Percentiles rank a stretch among this genome's conserved stretches.
Evolutionary conservation across 1,140 invertebrate genomes (phyloP).

Genomic region (Drosophila repleta): DNA sequence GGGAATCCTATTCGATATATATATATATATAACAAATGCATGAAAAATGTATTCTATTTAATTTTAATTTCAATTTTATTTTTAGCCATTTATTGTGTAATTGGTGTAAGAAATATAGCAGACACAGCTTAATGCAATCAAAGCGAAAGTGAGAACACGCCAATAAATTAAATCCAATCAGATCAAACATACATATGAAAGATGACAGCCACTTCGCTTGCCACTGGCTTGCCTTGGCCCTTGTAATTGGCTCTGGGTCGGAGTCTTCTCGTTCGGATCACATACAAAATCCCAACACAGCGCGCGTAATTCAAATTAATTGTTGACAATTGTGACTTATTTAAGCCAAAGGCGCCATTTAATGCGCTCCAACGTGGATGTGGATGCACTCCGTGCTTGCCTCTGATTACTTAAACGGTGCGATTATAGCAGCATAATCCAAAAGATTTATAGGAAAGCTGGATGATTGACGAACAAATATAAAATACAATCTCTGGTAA

Average conservation of each 20-base stretch:
- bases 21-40: no score
- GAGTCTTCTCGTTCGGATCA: constrained; percentile 53
- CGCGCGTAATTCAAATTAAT: constrained; percentile 79
- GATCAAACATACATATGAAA: constrained; percentile 33
- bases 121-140: constrained; percentile 65
- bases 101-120: constrained; percentile 19
- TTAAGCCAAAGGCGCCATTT: constrained; percentile 73
- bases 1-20: no score
- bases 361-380: constrained; percentile 36
- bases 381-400: neutral
- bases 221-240: constrained; percentile 40
- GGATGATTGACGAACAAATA: no score
- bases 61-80: no score
- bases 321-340: constrained; percentile 72
- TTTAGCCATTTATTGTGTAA: neutral
- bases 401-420: constrained; percentile 38
- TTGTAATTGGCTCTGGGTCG: constrained; percentile 66
- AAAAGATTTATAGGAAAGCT: neutral
- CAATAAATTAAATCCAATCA: constrained; percentile 76
- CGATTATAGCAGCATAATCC: constrained; percentile 23
- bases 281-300: constrained; percentile 70
- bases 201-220: constrained; percentile 56
- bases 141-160: constrained; percentile 74
- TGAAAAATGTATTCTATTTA: no score
- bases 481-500: no score